Evolutionary conservation across 2,888 invertebrate species (phyloP).

Genomic region (Arctia plantaginis): DNA sequence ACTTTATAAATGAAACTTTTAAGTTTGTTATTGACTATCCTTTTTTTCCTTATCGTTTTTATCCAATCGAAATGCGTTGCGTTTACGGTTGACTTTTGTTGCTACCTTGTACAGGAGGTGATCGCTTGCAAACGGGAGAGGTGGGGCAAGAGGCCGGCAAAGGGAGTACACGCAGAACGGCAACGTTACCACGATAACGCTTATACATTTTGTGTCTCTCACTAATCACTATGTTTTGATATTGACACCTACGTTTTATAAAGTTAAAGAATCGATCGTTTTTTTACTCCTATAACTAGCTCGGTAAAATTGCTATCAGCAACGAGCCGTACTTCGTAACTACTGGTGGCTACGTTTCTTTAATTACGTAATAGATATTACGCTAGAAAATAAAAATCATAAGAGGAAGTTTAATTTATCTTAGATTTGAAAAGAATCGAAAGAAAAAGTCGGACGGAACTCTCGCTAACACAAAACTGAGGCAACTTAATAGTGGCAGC

Average conservation of each 20-base stretch:
- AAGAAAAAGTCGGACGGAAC: no score
- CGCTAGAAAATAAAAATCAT: not conserved
- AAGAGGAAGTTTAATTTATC: no score
- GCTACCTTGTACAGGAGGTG: constrained; percentile 69
- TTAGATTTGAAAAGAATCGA: no score
- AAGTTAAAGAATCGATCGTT: constrained; percentile 8
- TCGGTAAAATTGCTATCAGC: not conserved
- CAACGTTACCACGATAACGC: constrained; percentile 75
- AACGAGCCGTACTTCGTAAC: not conserved
- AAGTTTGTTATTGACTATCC: constrained; percentile 54
- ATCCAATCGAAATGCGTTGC: constrained; percentile 68
- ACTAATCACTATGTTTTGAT: constrained; percentile 48
- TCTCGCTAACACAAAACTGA: no score
- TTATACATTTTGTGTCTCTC: constrained; percentile 68
- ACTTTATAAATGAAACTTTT: constrained; percentile 56
- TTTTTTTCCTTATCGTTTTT: constrained; percentile 71
- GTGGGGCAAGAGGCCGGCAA: constrained; percentile 77
- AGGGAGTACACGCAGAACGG: constrained; percentile 75
- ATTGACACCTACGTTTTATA: constrained; percentile 41
- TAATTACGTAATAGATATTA: not conserved
- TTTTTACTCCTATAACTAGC: constrained; percentile 16
- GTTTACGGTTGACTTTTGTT: constrained; percentile 65
- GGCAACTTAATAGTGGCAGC: no score
- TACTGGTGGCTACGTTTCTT: not conserved
- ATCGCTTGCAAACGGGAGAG: constrained; percentile 68